Percentiles rank a stretch among this genome's conserved stretches.
These are phyloP conservation scores for Cantharis flavilabris DNA, from an alignment of 2,888 invertebrate species.

Conservation along the genomic window DNA sequence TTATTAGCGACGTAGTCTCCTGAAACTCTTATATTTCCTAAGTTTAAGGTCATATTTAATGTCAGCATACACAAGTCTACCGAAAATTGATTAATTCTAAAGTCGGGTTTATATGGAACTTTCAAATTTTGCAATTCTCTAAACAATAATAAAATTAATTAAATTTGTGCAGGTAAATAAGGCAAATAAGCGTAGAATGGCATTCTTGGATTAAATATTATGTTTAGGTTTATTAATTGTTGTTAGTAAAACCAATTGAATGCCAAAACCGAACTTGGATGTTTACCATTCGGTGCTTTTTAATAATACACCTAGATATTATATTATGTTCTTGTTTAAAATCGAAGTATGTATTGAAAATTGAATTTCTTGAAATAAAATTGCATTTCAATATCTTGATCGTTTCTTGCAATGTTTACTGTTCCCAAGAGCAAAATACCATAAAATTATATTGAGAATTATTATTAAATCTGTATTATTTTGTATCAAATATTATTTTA, in stretches of 20 bases:
- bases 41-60: constrained; percentile 44
- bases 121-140: constrained; percentile 49
- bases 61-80: constrained; percentile 46
- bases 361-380: background rate
- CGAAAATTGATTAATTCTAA: constrained; percentile 47
- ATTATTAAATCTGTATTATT: background rate
- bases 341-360: background rate
- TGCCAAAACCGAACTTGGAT: too few relatives aligned
- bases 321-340: background rate
- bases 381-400: background rate
- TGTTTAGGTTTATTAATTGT: too few relatives aligned
- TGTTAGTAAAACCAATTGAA: too few relatives aligned
- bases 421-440: background rate
- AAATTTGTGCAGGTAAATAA: background rate
- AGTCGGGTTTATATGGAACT: constrained; percentile 49
- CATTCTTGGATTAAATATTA: too few relatives aligned
- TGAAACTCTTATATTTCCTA: constrained; percentile 48
- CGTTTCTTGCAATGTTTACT: background rate
- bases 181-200: too few relatives aligned
- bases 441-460: background rate
- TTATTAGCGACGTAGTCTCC: constrained; percentile 50
- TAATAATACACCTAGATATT: too few relatives aligned
- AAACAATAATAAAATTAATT: constrained; percentile 29
- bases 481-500: background rate
- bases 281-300: too few relatives aligned